phyloP scores from a whole-genome alignment of 2,888 invertebrate species.

The Agrotis ipsilon region DNA sequence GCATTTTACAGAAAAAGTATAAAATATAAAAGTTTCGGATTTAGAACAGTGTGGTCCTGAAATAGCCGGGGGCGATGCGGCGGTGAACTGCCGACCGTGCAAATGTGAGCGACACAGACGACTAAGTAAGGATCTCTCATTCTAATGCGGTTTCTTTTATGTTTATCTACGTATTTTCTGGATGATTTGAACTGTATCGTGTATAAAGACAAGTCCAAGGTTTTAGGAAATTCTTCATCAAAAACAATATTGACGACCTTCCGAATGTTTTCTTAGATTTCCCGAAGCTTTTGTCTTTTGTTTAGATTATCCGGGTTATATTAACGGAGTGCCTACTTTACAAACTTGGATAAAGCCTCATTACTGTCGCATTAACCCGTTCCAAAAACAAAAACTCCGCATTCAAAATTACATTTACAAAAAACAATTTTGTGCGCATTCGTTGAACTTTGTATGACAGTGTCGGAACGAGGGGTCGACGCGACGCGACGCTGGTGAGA shows the following conservation, averaged over 20 bases:
- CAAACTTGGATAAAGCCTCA: neutral
- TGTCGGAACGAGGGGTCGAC: conserved; percentile 53
- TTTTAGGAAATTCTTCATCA: neutral
- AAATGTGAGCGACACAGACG: conserved; percentile 41
- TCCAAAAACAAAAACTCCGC: conserved; percentile 34
- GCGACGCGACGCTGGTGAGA: conserved; percentile 39
- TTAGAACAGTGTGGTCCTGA: conserved; percentile 53
- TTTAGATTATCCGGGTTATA: too few species aligned
- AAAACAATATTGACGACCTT: too few species aligned
- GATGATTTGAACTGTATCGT: neutral
- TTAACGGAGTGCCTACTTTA: neutral
- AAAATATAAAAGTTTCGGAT: conserved; percentile 55
- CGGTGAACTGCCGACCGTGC: conserved; percentile 45
- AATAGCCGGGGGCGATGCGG: conserved; percentile 54
- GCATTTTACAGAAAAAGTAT: conserved; percentile 39
- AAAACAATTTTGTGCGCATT: conserved; percentile 54
- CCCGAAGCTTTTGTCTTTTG: neutral
- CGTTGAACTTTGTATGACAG: conserved; percentile 61
- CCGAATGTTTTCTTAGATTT: neutral
- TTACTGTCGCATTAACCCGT: conserved; percentile 4
- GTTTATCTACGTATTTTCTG: neutral
- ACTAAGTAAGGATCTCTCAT: conserved; percentile 39
- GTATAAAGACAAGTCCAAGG: neutral
- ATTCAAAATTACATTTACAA: conserved; percentile 47
- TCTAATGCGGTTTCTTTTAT: conserved; percentile 20